Evolutionary conservation across 2,888 invertebrate genomes (phyloP).

Genomic region (Ormia ochracea): DNA sequence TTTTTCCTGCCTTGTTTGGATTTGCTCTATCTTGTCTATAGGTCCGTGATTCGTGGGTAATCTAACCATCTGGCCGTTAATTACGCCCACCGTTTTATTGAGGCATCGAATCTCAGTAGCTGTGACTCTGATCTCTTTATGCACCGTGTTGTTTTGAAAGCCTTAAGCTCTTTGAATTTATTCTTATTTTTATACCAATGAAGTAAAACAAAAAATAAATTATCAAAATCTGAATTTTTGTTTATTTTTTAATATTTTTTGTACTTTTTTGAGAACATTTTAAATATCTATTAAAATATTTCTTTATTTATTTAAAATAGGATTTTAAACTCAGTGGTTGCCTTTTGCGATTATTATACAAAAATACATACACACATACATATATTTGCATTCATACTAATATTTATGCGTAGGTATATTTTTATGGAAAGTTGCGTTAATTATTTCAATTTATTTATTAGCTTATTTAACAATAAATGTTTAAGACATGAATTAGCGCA

Average conservation of each 20-base stretch:
- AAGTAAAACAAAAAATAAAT: slow-evolving; percentile 31
- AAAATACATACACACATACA: not conserved
- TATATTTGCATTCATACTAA: too few species aligned
- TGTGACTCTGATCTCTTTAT: not conserved
- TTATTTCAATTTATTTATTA: slow-evolving; percentile 52
- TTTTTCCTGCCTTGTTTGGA: not conserved
- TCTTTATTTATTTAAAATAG: slow-evolving; percentile 67
- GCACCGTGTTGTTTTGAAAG: slow-evolving; percentile 34
- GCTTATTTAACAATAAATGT: slow-evolving; percentile 65
- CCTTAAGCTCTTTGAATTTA: slow-evolving; percentile 46
- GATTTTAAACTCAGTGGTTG: slow-evolving; percentile 65
- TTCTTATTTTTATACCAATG: slow-evolving; percentile 44
- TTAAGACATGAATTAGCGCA: slow-evolving; percentile 35
- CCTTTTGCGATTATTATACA: slow-evolving; percentile 36
- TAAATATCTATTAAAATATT: slow-evolving; percentile 54
- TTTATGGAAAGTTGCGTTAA: not conserved
- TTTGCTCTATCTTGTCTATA: slow-evolving; percentile 43
- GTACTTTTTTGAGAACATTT: slow-evolving; percentile 39
- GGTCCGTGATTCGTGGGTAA: not conserved
- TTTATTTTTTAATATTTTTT: slow-evolving; percentile 23
- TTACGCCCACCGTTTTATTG: slow-evolving; percentile 45
- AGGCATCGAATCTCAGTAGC: not conserved
- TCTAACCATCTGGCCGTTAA: slow-evolving; percentile 22
- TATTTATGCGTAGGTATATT: not conserved
- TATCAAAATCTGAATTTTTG: slow-evolving; percentile 22